A percentile compares a stretch with the other conserved stretches of the same genome.
These are phyloP conservation scores for Hoplodrina ambigua DNA, from an alignment of 2,888 invertebrate genomes.

Conservation along the genomic window DNA sequence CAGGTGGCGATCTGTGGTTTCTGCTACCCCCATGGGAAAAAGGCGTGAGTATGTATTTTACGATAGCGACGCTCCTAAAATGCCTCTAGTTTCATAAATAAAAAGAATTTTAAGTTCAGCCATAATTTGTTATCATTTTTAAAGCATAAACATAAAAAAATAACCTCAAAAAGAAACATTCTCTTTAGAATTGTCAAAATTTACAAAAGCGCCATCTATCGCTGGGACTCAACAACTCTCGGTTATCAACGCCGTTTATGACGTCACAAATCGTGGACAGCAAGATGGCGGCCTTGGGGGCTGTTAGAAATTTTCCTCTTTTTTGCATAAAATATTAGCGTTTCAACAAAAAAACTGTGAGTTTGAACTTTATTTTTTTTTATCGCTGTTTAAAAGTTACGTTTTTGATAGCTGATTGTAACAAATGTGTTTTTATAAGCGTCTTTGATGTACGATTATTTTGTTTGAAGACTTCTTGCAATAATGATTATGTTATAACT, in stretches of 20 bases:
- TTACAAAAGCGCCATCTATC: slow-evolving; percentile 48
- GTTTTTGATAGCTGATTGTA: slow-evolving; percentile 47
- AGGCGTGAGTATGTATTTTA: too few relatives aligned
- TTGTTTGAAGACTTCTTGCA: slow-evolving; percentile 19
- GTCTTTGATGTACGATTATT: slow-evolving; percentile 13
- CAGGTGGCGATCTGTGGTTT: too few relatives aligned
- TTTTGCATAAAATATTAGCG: slow-evolving; percentile 47
- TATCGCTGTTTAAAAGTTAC: slow-evolving; percentile 46
- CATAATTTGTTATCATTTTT: neutral
- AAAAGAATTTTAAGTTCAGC: neutral
- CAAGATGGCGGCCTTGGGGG: slow-evolving; percentile 46
- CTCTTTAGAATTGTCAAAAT: slow-evolving; percentile 4
- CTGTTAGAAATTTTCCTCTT: slow-evolving; percentile 28
- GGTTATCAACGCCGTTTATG: slow-evolving; percentile 39
- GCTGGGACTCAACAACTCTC: neutral
- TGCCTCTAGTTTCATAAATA: neutral
- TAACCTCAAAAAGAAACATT: slow-evolving; percentile 5
- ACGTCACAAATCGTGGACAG: slow-evolving; percentile 23
- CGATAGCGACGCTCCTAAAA: too few relatives aligned
- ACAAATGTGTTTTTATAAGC: slow-evolving; percentile 46
- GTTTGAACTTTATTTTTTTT: slow-evolving; percentile 46
- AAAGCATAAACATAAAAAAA: neutral
- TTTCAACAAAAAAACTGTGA: slow-evolving; percentile 42
- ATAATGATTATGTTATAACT: slow-evolving; percentile 34
- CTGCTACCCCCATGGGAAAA: too few relatives aligned